These are phyloP conservation scores for Gallinago undulata DNA, from an alignment of 2,113 vertebrate genomes.

Conservation along the genomic window DNA sequence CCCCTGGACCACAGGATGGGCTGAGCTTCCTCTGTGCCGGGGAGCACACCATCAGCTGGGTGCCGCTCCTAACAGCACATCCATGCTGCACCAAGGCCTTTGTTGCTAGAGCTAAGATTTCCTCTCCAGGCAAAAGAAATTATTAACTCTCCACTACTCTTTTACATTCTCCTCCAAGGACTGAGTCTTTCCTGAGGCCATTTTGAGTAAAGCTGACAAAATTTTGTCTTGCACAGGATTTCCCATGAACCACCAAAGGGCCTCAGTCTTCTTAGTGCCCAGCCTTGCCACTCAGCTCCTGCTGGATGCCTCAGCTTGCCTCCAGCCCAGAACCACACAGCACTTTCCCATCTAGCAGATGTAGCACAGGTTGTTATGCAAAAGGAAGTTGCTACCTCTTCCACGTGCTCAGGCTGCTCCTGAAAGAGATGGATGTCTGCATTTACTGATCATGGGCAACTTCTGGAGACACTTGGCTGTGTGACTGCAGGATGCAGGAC, in stretches of 20 bases:
- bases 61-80: fast-evolving
- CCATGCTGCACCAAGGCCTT: background rate
- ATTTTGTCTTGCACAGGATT: background rate
- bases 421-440: background rate
- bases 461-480: background rate
- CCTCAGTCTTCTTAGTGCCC: background rate
- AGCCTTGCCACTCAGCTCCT: background rate
- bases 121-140: background rate
- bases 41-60: background rate
- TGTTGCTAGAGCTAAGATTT: background rate
- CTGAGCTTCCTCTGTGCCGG: background rate
- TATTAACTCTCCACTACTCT: background rate
- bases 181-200: background rate
- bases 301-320: background rate
- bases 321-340: background rate
- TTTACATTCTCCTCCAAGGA: background rate
- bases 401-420: background rate
- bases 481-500: background rate
- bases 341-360: background rate
- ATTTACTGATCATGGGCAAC: background rate
- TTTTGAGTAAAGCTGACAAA: background rate
- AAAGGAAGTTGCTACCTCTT: background rate
- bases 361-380: background rate
- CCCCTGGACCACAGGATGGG: fast-evolving
- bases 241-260: background rate